These are phyloP conservation scores for Aethina tumida DNA, from an alignment of 1,140 invertebrate genomes.

Conservation along the genomic window DNA sequence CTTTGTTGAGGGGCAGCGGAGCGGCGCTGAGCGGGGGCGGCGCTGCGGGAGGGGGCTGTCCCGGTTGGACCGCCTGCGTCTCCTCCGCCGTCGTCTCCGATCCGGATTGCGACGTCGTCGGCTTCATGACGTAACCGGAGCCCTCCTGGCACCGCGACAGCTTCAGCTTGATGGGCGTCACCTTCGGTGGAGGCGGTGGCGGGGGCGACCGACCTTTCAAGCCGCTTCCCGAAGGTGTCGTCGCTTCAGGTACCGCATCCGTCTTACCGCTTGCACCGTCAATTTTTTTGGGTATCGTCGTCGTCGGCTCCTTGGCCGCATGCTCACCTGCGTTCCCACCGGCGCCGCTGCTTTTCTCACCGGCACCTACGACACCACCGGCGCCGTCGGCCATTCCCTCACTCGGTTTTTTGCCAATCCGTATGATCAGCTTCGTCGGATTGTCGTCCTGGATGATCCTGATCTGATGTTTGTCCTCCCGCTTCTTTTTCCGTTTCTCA, in stretches of 20 bases:
- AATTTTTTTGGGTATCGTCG: slow-evolving; percentile 12
- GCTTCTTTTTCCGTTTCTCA: slow-evolving; percentile 55
- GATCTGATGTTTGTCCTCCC: slow-evolving; percentile 46
- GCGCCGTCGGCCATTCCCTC: too few species aligned
- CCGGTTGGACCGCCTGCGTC: slow-evolving; percentile 21
- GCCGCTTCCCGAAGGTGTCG: slow-evolving; percentile 5
- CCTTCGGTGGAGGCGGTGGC: slow-evolving; percentile 40
- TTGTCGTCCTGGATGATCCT: slow-evolving; percentile 47
- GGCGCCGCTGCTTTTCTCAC: slow-evolving; percentile 13
- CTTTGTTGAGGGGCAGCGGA: slow-evolving; percentile 48
- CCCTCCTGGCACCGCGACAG: slow-evolving; percentile 66
- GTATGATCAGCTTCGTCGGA: slow-evolving; percentile 58
- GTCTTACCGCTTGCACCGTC: slow-evolving; percentile 15
- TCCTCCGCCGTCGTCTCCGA: slow-evolving; percentile 24
- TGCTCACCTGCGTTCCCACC: slow-evolving; percentile 10
- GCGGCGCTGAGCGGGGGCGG: slow-evolving; percentile 5
- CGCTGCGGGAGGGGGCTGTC: slow-evolving; percentile 20
- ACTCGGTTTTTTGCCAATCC: slow-evolving; percentile 43
- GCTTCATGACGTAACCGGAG: slow-evolving; percentile 50
- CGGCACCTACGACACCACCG: slow-evolving; percentile 28
- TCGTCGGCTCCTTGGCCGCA: too few species aligned
- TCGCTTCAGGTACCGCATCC: slow-evolving; percentile 5
- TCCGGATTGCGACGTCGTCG: slow-evolving; percentile 23
- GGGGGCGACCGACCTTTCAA: too few species aligned
- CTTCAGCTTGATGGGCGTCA: slow-evolving; percentile 72